A percentile compares a stretch with the other conserved stretches of the same genome.
phyloP scores from a whole-genome alignment of 2,113 vertebrate species.

The Emydura subglobosa region DNA sequence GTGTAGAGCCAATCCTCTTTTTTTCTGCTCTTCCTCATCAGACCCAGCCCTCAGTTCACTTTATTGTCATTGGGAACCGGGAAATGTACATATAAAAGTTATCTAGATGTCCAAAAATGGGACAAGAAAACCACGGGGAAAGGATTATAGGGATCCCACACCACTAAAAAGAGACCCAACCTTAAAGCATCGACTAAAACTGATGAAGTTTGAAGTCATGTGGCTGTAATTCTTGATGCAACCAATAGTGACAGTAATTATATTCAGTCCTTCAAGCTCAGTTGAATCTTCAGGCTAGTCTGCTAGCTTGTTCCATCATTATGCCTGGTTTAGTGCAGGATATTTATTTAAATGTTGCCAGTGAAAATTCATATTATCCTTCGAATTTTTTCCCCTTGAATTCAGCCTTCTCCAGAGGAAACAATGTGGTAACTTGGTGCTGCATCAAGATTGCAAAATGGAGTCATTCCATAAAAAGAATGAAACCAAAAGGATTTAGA shows the following conservation, averaged over 20 bases:
- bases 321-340: background rate
- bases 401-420: rapidly evolving
- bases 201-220: slow-evolving; percentile 28
- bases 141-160: background rate
- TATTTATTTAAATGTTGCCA: slow-evolving; percentile 8
- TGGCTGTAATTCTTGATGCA: slow-evolving; percentile 48
- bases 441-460: background rate
- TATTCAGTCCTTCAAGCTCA: background rate
- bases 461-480: background rate
- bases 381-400: background rate
- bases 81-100: slow-evolving; percentile 14
- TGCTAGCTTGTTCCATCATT: background rate
- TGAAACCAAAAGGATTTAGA: background rate
- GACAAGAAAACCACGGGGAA: background rate
- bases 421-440: rapidly evolving
- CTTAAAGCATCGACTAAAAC: slow-evolving; percentile 46
- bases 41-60: background rate
- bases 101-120: slow-evolving; percentile 43
- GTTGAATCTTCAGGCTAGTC: slow-evolving; percentile 31
- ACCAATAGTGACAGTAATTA: slow-evolving; percentile 65
- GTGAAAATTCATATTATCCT: slow-evolving; percentile 3
- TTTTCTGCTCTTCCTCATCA: background rate
- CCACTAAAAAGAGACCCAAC: background rate
- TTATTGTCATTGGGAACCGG: background rate
- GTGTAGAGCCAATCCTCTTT: background rate